Conservation (phyloP, 2,888 invertebrate species). For the Leucophora obtusa region DNA sequence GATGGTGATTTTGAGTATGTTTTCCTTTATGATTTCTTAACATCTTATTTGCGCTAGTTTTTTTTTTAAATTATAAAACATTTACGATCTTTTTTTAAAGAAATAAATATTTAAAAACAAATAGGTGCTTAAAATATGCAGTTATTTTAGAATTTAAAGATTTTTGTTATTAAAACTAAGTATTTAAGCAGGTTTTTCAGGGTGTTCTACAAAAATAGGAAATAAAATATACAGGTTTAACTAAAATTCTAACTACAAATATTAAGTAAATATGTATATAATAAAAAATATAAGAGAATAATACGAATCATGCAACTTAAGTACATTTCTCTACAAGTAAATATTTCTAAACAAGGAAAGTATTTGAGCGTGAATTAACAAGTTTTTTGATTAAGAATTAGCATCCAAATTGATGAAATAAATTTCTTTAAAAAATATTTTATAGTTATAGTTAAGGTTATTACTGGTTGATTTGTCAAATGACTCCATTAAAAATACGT, state of each 20-base stretch:
- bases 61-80: conserved; percentile 44
- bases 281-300: conserved; percentile 2
- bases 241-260: conserved; percentile 22
- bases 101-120: conserved; percentile 14
- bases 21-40: neutral
- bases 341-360: neutral
- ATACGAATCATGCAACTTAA: conserved; percentile 45
- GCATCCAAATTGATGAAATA: too few species aligned
- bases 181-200: conserved; percentile 32
- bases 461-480: too few species aligned
- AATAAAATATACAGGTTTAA: conserved; percentile 13
- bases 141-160: conserved; percentile 38
- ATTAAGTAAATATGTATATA: conserved; percentile 1
- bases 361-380: neutral
- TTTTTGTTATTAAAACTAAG: conserved; percentile 11
- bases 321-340: conserved; percentile 16
- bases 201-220: conserved; percentile 33
- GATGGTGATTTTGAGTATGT: neutral
- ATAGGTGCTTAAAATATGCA: conserved; percentile 36
- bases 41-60: conserved; percentile 6
- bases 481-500: too few species aligned
- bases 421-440: too few species aligned
- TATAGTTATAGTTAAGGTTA: too few species aligned
- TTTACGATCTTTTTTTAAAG: conserved; percentile 6
- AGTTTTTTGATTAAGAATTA: too few species aligned